Evolutionary conservation across 2,113 vertebrate genomes (phyloP), one percentile per base, ranked within the genome.

Genomic region (Sakesphorus luctuosus): DNA sequence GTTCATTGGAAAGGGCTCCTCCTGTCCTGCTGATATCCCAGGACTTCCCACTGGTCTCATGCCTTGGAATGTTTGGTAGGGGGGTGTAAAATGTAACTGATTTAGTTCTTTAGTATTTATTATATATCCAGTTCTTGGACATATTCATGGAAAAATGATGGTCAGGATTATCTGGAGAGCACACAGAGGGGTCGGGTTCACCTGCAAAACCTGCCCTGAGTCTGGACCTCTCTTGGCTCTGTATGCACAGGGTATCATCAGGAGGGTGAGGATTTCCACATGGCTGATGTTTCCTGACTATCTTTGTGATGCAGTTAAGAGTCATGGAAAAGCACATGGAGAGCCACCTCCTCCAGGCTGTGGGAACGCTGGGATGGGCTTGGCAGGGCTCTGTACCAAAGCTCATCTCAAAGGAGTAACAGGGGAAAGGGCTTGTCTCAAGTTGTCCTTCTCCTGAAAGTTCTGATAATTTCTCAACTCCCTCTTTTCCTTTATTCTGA

Each of bases 221-320:
- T 26, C 53, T n/a, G 36, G 38, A 12, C 43, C 35, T 35, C 44
- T 28, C 24, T 40, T 20, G 29, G 23, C 5, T 78, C 3, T 29
- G 1, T 49, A 59, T 67, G 35, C 0, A 0, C 3, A 9, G n/a
- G 67, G 33, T 23, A 6, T 17, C 49, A 20, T 55, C n/a, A 25
- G 63, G 56, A 59, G 12, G 13, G 43, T 36, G n/a, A 52, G 40
- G 62, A 11, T 50, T 75, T 93, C 47, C 62, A 9, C 24, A 6
- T 35, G 62, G 49, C 55, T 38, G 4, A 13, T 44, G 55, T 50
- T 38, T 35, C 29, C 36, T 68, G 20, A 16, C 13, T 40, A 31
- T 5, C 43, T 69, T 62, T 40, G 36, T 56, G 55, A 62, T 63
- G 55, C 33, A 14, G 8, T 75, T 56, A 33, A 85, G 44, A 56